phyloP scores from a whole-genome alignment of 1,140 invertebrate genomes.

The Zaprionus gabonicus region DNA sequence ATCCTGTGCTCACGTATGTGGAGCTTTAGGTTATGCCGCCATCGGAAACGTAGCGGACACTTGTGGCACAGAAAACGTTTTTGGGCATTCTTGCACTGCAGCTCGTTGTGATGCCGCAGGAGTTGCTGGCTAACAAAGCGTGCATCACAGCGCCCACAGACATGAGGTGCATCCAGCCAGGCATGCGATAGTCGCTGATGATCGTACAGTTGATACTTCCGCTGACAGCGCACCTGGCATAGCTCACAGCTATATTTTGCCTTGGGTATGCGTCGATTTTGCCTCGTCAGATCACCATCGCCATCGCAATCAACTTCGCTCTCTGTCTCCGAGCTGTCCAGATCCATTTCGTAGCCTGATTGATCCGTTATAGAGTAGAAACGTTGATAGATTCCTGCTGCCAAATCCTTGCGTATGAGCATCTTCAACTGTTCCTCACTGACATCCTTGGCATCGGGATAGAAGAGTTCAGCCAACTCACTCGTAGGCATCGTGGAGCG shows the following conservation, averaged over 20 bases:
- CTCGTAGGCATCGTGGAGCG: slow-evolving; percentile 47
- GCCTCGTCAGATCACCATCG: slow-evolving; percentile 44
- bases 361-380: slow-evolving; percentile 75
- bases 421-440: slow-evolving; percentile 53
- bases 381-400: slow-evolving; percentile 59
- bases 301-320: slow-evolving; percentile 56
- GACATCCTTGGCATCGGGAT: slow-evolving; percentile 67
- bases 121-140: slow-evolving; percentile 66
- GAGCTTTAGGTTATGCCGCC: slow-evolving; percentile 73
- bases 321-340: slow-evolving; percentile 70
- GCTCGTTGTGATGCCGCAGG: slow-evolving; percentile 69
- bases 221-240: slow-evolving; percentile 84
- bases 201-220: slow-evolving; percentile 74
- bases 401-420: slow-evolving; percentile 58
- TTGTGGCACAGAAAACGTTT: slow-evolving; percentile 76
- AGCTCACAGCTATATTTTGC: slow-evolving; percentile 83
- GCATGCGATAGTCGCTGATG: slow-evolving; percentile 66
- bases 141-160: slow-evolving; percentile 71
- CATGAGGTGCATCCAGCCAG: slow-evolving; percentile 70
- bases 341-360: slow-evolving; percentile 73
- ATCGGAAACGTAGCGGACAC: slow-evolving; percentile 76
- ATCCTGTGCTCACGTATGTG: slow-evolving; percentile 72
- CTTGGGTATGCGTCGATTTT: slow-evolving; percentile 26
- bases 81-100: slow-evolving; percentile 73
- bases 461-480: slow-evolving; percentile 67